Conservation (phyloP, 2,888 invertebrate genomes). For the Plusia festucae region DNA sequence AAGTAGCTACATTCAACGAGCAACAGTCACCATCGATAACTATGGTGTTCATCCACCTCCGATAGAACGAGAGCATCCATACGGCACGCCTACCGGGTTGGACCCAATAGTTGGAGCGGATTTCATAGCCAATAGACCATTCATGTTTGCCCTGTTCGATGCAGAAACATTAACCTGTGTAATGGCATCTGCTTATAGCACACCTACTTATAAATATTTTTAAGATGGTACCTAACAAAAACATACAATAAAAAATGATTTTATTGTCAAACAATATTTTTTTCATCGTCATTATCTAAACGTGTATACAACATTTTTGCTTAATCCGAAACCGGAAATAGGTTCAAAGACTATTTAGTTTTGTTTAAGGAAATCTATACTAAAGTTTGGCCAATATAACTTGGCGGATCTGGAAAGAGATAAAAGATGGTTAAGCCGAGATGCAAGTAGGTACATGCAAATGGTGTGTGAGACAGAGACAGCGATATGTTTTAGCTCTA, state of each 20-base stretch:
- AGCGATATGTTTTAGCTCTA: too few species aligned
- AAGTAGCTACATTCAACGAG: constrained; percentile 52
- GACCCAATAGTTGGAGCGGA: constrained; percentile 31
- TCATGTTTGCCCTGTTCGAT: constrained; percentile 44
- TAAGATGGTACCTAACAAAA: background rate
- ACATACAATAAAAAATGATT: too few species aligned
- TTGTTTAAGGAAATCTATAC: too few species aligned
- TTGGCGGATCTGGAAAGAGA: too few species aligned
- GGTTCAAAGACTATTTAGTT: too few species aligned
- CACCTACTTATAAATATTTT: constrained; percentile 33
- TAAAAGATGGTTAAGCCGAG: too few species aligned
- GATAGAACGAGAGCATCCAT: background rate
- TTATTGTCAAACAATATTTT: too few species aligned
- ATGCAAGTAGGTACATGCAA: too few species aligned
- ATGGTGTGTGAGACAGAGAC: too few species aligned
- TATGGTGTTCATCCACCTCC: constrained; percentile 28
- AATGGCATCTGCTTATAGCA: constrained; percentile 17
- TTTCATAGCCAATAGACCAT: constrained; percentile 44
- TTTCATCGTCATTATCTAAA: background rate
- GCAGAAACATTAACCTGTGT: constrained; percentile 35
- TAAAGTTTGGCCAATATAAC: too few species aligned
- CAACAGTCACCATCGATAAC: constrained; percentile 43
- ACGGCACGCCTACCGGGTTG: constrained; percentile 12
- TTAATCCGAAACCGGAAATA: too few species aligned
- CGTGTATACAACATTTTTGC: too few species aligned